Conservation (phyloP, 2,888 invertebrate species). For the Cremastobaeus sp. region DNA sequence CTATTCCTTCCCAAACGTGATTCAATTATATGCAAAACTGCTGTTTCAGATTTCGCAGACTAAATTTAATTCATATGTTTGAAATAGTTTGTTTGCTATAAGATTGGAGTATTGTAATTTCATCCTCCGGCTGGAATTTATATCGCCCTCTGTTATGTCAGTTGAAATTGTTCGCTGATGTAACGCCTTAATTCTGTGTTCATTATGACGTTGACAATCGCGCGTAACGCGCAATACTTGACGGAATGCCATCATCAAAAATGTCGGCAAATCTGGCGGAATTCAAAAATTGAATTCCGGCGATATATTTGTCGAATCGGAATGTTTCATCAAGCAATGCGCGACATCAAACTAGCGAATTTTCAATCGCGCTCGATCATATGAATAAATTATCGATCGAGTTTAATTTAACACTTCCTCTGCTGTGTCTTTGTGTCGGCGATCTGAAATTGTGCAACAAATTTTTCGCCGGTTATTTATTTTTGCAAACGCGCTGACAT, state of each 20-base stretch:
- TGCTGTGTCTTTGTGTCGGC: no score
- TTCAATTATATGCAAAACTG: conserved; percentile 41
- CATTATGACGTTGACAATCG: conserved; percentile 9
- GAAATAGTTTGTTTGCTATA: conserved; percentile 44
- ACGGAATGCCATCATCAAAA: no score
- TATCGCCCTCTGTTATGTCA: conserved; percentile 18
- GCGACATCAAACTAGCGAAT: no score
- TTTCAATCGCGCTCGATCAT: no score
- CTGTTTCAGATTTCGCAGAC: conserved; percentile 25
- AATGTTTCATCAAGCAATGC: not conserved
- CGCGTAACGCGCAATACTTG: not conserved
- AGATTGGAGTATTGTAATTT: conserved; percentile 39
- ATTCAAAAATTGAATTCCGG: no score
- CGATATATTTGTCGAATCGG: no score
- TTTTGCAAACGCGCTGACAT: no score
- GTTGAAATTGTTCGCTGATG: conserved; percentile 11
- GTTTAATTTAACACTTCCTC: no score
- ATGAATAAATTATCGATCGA: no score
- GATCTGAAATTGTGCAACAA: no score
- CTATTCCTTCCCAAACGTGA: conserved; percentile 26
- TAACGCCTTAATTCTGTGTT: conserved; percentile 10
- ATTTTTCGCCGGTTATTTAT: no score
- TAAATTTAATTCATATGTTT: conserved; percentile 41
- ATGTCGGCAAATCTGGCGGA: no score
- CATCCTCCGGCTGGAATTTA: conserved; percentile 26